Evolutionary conservation across 2,888 invertebrate species (phyloP).

Genomic region (Flexamia atlantica): DNA sequence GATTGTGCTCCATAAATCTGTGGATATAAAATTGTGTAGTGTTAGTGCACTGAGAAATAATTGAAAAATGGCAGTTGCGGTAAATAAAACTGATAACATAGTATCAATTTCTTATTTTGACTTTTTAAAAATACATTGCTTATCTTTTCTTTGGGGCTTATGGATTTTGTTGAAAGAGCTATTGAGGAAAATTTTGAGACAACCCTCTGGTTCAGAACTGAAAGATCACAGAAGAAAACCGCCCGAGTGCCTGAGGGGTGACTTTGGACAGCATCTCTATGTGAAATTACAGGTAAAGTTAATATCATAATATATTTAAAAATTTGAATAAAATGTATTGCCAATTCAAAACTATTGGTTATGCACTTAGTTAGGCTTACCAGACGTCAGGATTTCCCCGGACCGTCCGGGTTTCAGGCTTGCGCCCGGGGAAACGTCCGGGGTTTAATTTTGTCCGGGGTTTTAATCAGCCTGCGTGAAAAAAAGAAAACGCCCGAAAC

Average conservation of each 20-base stretch:
- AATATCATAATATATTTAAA: too few relatives aligned
- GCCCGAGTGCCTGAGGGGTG: constrained; percentile 79
- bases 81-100: constrained; percentile 70
- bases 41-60: not conserved
- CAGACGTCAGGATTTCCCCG: too few relatives aligned
- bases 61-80: constrained; percentile 44
- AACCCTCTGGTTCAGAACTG: not conserved
- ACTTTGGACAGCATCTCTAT: constrained; percentile 81
- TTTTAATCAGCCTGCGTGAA: too few relatives aligned
- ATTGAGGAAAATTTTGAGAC: constrained; percentile 76
- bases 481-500: too few relatives aligned
- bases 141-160: constrained; percentile 76
- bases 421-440: too few relatives aligned
- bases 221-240: constrained; percentile 75
- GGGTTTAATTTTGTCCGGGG: too few relatives aligned
- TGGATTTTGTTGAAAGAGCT: constrained; percentile 77
- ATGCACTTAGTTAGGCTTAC: too few relatives aligned
- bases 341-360: too few relatives aligned
- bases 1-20: not conserved
- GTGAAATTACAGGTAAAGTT: constrained; percentile 81
- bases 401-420: too few relatives aligned
- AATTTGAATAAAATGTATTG: too few relatives aligned
- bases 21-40: not conserved
- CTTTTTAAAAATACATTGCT: constrained; percentile 75
- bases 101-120: constrained; percentile 76